These are phyloP conservation scores for Homalodisca vitripennis DNA, from an alignment of 1,140 invertebrate species.

Conservation along the genomic window DNA sequence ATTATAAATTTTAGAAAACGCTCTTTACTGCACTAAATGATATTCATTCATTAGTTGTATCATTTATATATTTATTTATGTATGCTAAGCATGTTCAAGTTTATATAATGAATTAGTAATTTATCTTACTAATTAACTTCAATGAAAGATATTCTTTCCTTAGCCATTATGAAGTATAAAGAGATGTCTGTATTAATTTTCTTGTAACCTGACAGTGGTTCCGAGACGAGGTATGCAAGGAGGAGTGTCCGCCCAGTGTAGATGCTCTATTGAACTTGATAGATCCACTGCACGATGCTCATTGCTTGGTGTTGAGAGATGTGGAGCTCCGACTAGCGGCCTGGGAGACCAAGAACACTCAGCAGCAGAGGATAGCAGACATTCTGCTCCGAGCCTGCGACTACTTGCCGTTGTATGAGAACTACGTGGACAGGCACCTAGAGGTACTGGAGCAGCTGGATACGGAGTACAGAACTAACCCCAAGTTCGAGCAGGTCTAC, in stretches of 20 bases:
- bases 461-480: conserved; percentile 65
- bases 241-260: conserved; percentile 58
- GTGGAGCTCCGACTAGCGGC: conserved; percentile 63
- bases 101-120: no score
- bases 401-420: conserved; percentile 67
- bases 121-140: no score
- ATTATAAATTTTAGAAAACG: conserved; percentile 22
- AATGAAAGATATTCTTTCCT: no score
- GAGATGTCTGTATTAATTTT: no score
- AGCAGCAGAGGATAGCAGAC: conserved; percentile 63
- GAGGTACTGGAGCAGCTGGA: conserved; percentile 75
- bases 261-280: conserved; percentile 57
- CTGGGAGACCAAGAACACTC: conserved; percentile 55
- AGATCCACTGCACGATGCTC: conserved; percentile 65
- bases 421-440: conserved; percentile 75
- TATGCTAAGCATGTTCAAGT: no score
- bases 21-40: not conserved
- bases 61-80: no score
- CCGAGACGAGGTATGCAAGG: conserved; percentile 62
- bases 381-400: conserved; percentile 63
- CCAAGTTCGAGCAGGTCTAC: conserved; percentile 75
- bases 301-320: conserved; percentile 63
- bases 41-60: conserved; percentile 1
- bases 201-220: conserved; percentile 68
- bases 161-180: no score